A percentile compares a stretch with the other conserved stretches of the same genome.
phyloP scores from a whole-genome alignment of 2,797 vertebrate genomes.

The Coracias cyanogaster region DNA sequence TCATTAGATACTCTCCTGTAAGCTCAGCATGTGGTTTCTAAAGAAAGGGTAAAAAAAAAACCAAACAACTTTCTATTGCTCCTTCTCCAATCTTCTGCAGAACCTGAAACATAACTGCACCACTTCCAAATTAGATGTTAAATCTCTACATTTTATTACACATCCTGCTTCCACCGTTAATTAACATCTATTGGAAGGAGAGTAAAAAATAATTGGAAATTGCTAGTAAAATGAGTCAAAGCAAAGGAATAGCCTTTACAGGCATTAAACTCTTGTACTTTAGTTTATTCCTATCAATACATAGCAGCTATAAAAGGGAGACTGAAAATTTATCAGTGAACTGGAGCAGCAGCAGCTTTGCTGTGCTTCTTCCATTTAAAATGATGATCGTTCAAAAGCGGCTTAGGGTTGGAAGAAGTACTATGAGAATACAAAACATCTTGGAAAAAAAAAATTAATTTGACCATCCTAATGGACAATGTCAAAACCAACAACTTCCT shows the following conservation, averaged over 20 bases:
- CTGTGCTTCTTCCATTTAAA: neutral
- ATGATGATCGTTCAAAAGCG: neutral
- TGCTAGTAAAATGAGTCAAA: neutral
- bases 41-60: neutral
- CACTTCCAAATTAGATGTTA: neutral
- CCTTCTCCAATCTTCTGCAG: neutral
- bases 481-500: neutral
- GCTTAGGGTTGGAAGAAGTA: neutral
- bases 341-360: neutral
- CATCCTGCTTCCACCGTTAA: neutral
- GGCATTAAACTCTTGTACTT: neutral
- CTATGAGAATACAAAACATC: neutral
- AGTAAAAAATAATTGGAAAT: neutral
- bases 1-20: neutral
- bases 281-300: neutral
- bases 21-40: neutral
- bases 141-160: neutral
- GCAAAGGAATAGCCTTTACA: neutral
- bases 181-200: neutral
- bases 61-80: neutral
- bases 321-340: neutral
- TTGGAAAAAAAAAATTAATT: neutral
- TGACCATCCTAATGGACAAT: neutral
- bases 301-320: neutral
- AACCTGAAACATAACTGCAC: neutral